Percentiles rank a stretch among this genome's conserved stretches.
Evolutionary conservation across 2,888 invertebrate species (phyloP).

Genomic region (Aphidoletes aphidimyza): DNA sequence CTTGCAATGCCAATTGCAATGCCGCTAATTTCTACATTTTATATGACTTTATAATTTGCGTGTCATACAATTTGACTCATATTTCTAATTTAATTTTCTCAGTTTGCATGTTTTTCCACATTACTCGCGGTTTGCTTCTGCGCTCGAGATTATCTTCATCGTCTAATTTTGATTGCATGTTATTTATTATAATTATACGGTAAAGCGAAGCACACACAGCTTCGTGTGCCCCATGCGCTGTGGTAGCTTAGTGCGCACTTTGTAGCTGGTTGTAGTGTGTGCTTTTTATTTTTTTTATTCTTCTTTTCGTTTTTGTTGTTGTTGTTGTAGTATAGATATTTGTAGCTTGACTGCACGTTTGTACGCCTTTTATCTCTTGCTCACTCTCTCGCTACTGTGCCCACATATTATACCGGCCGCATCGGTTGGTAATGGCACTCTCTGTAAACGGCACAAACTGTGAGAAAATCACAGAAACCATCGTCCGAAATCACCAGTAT

Average conservation of each 20-base stretch:
- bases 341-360: too few species aligned
- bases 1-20: background rate
- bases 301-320: too few species aligned
- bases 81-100: slow-evolving; percentile 47
- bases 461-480: too few species aligned
- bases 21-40: background rate
- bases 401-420: too few species aligned
- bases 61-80: slow-evolving; percentile 38
- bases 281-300: background rate
- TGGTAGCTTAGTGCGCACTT: slow-evolving; percentile 1
- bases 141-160: slow-evolving; percentile 9
- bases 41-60: slow-evolving; percentile 40
- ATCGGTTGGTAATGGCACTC: too few species aligned
- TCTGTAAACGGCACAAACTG: background rate
- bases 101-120: background rate
- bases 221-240: background rate
- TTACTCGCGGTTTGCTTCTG: background rate
- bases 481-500: background rate
- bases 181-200: slow-evolving; percentile 53
- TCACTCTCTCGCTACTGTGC: too few species aligned
- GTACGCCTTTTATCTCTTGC: background rate
- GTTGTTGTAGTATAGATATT: too few species aligned
- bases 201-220: slow-evolving; percentile 41
- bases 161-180: slow-evolving; percentile 50
- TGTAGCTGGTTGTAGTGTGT: background rate